Base-by-base conservation (phyloP, 2,113 vertebrate species). In the Pteruthius melanotis region DNA sequence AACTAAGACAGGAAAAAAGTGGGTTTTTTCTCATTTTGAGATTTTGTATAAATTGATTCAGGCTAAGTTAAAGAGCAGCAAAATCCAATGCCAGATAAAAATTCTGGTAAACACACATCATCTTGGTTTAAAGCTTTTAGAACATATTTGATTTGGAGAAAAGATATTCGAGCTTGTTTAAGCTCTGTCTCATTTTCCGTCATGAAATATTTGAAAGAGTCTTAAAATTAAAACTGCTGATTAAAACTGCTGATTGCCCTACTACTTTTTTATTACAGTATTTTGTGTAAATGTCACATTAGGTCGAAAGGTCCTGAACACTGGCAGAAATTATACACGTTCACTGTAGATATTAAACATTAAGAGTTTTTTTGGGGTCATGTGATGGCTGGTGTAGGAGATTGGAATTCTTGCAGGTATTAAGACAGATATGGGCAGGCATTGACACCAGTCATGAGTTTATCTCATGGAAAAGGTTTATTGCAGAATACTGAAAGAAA, bases 401-500 rank as follows among this genome's bases (percentile, higher is more conserved):
- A 94, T 92, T 97, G 89, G 94, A 95, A 98, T 98, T 98, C 97
- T 84, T 97, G 76, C 93, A 96, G 88, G 97, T 97, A 98, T 98
- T 97, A 97, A 94, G 83, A 85, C 63, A 97, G 72, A 95, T 91
- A 88, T 68, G 86, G 60, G 93, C 95, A 94, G 65, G 70, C 89
- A 63, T 91, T 92, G 95, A 97, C 95, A 94, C 85, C n/a, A 96
- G 96, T 98, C 97, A 98, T 98, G 97, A 93, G 97, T 96, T 97
- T 95, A 96, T 96, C 91, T 97, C 95, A 97, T 96, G 96, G 90
- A 95, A 94, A 93, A 95, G 83, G 39, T 97, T 97, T 96, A 95
- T 59, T 95, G 30, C 77, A 95, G 56, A 93, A 90, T 15, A 90
- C 45, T 13, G 83, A 61, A 78, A 70, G 3, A 15, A 91, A 94